phyloP scores from a whole-genome alignment of 2,113 vertebrate genomes.

The Eidolon helvum region DNA sequence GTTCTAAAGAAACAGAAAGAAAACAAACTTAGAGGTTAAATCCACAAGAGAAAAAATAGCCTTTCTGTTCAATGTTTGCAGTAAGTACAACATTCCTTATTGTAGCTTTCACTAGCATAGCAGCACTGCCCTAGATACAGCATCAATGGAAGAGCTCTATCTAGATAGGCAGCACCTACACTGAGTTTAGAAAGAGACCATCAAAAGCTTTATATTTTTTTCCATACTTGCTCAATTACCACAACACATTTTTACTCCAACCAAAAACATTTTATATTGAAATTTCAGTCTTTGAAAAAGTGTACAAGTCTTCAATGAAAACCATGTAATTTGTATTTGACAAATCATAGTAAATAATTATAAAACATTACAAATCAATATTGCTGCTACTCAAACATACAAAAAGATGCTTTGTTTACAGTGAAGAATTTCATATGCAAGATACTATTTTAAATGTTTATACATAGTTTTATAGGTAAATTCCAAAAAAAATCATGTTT shows the following conservation, averaged over 20 bases:
- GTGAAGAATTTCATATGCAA: background rate
- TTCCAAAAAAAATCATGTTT: background rate
- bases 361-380: conserved; percentile 7
- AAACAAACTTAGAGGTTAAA: conserved; percentile 31
- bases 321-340: background rate
- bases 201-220: background rate
- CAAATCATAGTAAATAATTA: background rate
- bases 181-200: background rate
- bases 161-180: background rate
- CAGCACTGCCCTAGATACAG: background rate
- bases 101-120: background rate
- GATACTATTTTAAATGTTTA: background rate
- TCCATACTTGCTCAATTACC: background rate
- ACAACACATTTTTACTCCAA: background rate
- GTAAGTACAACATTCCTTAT: background rate
- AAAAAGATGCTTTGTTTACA: background rate
- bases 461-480: background rate
- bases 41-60: background rate
- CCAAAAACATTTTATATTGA: background rate
- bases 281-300: conserved; percentile 37
- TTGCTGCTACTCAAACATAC: background rate
- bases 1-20: background rate
- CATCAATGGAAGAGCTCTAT: background rate
- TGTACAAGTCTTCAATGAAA: conserved; percentile 4
- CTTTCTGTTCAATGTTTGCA: background rate